Base-by-base conservation (phyloP, 64 coral and sea anemone species). In the Stichodactyla mertensii region DNA sequence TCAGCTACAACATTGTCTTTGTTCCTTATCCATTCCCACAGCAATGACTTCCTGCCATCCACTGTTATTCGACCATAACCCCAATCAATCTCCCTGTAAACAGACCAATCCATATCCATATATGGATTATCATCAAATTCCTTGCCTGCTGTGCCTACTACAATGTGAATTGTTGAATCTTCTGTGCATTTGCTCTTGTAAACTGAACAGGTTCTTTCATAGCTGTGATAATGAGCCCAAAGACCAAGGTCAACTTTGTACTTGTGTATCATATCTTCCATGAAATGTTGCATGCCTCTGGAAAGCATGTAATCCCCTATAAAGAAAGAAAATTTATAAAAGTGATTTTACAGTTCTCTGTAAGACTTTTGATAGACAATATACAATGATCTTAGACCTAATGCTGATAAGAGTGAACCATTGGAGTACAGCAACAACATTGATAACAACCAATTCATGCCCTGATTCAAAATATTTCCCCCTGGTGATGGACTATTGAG, bases 181-280 rank as follows among this genome's bases (percentile, higher is more conserved):
- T 86, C 80, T n/a, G 84, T 86, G 53, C 96, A 98, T 22, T 64
- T 78, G 3, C 85, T 69, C 6, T 90, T 87, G 71, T 92, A 95
- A 55, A 98, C 93, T 84, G 90, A 67, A 77, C 96, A 98, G 70
- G 96, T 98, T 36, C 96, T 89, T 78, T 98, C 93, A 55, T 99
- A 99, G 90, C 93, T 99, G 54, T 99, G 97, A 64, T 88, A 99
- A 62, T 99, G 97, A 74, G 93, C 97, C 97, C 97, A 99, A 81
- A 99, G 86, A 23, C 92, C 97, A 16, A 99, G 83, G 78, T 99
- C 97, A 24, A 99, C 97, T 83, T 92, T 87, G 87, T 95, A 99
- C 12, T 94, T 84, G 86, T 90, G 79, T 51, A 99, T 57, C 22
- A 99, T 93, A 16, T 95, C 91, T 84, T 99, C 97, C 52, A 99